Evolutionary conservation across 2,888 invertebrate species (phyloP), one percentile per base, ranked within the genome.

Genomic region (Boloria euphrosyne): DNA sequence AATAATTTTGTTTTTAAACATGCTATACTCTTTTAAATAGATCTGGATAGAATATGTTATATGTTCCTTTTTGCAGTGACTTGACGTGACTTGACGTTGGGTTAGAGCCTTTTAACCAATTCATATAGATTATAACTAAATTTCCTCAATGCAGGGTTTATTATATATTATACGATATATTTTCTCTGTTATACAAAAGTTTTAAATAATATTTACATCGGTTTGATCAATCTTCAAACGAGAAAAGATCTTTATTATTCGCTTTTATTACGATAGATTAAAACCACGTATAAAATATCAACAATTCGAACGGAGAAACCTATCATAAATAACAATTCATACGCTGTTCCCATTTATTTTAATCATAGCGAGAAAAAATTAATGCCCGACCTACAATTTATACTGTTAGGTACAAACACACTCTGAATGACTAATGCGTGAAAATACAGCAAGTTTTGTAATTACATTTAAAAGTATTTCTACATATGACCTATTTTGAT

Each of bases 361-460:
- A 63, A 69, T 69, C 64, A 69, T 31, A 55, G 59, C 50, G 57
- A 52, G 27, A 69, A 66, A 66, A 69, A 61, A 69, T 61, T 59
- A 65, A 66, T 53, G 57, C 61, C 60, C 60, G 69, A 62, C 69
- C 67, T 67, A 67, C 46, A 58, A 38, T 65, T 51, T 53, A 64
- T 67, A 64, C 46, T 38, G 53, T 49, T 63, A 63, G 62, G 44
- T n/a, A 18, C 16, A 57, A 57, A 55, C 61, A 53, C 18, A 62
- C 31, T 54, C 46, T 52, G 18, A 53, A 52, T 52, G 43, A 22
- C 52, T 52, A 58, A 65, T 59, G 57, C 47, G 52, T 59, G 58
- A 65, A 65, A 18, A 46, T 22, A 27, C 22, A 16, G n/a, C 22
- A 44, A 46, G 22, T 57, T 46, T 16, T 16, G n/a, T 57, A 57